Evolutionary conservation across 1,140 invertebrate genomes (phyloP), one percentile per base, ranked within the genome.

Genomic region (Pseudomyrmex concolor): DNA sequence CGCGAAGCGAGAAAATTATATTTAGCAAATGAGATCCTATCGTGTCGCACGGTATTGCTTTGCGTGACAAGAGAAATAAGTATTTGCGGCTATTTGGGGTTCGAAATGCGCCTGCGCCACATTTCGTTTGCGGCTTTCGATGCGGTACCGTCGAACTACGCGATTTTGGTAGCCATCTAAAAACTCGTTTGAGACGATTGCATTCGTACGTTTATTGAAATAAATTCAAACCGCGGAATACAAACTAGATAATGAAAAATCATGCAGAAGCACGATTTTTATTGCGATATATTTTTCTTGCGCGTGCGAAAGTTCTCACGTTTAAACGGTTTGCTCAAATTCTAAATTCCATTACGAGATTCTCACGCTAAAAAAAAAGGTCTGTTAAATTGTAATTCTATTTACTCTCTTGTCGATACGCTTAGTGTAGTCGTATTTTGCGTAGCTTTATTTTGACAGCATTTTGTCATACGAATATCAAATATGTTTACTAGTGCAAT

Each of bases 11-110:
- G 83, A 77, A 88, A 85, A 88, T 87, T 87, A 84, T 88, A 74
- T 87, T 87, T 86, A 87, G 67, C 85, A 67, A 88, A 77, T 85
- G 78, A 77, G 83, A 88, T 87, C 25, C 83, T 85, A 85, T 82
- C 86, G 45, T 51, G 22, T 12, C 54, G 25, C 68, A 64, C 74
- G 82, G 83, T 77, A 77, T 51, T 54, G 70, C 80, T 72, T 85
- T 83, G 83, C 86, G 86, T 88, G 86, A 88, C 76, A 85, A 48
- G 76, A 88, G 70, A 48, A 88, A 72, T 62, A 72, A 84, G 59
- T 59, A 77, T 87, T 81, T 59, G 50, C 55, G 15, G 71, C 54
- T 70, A 76, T 88, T 84, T 84, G 48, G 5, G 5, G 34, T 34
- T 87, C 54, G 48, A 13, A 13, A n/a, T 34, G 19, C 34, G 48